Base-by-base conservation (phyloP, 2,113 vertebrate genomes). In the Xyliphius kryptos region DNA sequence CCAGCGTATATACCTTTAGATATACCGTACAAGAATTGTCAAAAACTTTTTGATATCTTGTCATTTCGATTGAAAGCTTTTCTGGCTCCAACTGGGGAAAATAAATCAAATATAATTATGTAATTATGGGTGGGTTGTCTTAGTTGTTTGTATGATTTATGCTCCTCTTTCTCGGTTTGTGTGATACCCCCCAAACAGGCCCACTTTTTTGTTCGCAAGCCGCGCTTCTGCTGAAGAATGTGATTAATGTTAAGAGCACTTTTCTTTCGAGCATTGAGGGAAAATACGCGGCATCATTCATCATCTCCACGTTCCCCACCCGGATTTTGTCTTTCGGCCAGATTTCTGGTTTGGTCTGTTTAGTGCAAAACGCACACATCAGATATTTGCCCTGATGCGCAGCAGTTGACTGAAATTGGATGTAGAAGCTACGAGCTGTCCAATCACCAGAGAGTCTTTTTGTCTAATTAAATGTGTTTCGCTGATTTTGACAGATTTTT, bases 61-160 rank as follows among this genome's bases (percentile, higher is more conserved):
- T 22, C 41, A 22, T 36, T 65, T 36, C 21, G 11, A 46, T 50
- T 67, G 54, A 56, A 64, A 46, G 13, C 56, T 51, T 56, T 64
- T 74, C 51, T 41, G 58, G 51, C 56, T 71, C 50, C 58, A 51
- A 53, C 60, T 48, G 13, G 36, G 37, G 36, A 19, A 71, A 75
- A 75, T 71, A 75, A 68, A 74, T 71, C 65, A 60, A 59, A 38
- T 68, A 41, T 71, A 74, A 74, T 47, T 44, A 50, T 21, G 53
- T 40, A 15, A 66, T 73, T 69, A 80, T 75, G 63, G 56, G 37
- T 67, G 52, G 72, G 68, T 12, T 61, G 38, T 21, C 21, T 49
- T 63, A 44, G 41, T 50, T 62, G 52, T 73, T 53, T n/a, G 52
- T 14, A 19, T 71, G 52, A 63, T 70, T 72, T 63, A 66, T 74